These are phyloP conservation scores for Craseonycteris thonglongyai DNA, from an alignment of 2,113 vertebrate genomes.

Conservation along the genomic window DNA sequence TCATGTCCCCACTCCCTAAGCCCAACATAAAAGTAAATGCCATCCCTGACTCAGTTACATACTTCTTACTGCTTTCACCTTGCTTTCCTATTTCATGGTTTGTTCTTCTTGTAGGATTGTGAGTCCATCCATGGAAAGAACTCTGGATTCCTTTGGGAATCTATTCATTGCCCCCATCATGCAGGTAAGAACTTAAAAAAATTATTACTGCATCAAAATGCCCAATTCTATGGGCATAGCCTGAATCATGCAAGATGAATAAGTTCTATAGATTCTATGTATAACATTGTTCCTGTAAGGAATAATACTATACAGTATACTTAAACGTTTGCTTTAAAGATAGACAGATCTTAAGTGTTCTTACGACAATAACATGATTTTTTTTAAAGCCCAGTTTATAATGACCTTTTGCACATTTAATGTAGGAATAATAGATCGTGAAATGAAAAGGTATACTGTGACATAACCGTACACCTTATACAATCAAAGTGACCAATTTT, in stretches of 20 bases:
- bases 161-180: not conserved
- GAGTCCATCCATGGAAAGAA: not conserved
- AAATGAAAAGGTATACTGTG: not conserved
- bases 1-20: fast-evolving
- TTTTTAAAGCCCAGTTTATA: not conserved
- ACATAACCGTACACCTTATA: not conserved
- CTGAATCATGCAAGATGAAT: not conserved
- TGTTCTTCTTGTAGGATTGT: not conserved
- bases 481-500: not conserved
- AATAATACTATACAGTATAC: fast-evolving
- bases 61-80: not conserved
- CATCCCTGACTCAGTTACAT: not conserved
- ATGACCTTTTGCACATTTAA: not conserved
- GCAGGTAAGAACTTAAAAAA: not conserved
- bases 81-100: not conserved
- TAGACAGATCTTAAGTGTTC: not conserved
- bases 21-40: not conserved
- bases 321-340: too few relatives aligned
- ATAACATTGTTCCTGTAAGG: fast-evolving
- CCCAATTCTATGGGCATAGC: not conserved
- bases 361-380: not conserved
- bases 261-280: not conserved
- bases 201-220: not conserved
- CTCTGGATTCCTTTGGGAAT: too few relatives aligned
- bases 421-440: not conserved